These are phyloP conservation scores for Lepas anatifera DNA, from an alignment of 2,888 invertebrate species.

Conservation along the genomic window DNA sequence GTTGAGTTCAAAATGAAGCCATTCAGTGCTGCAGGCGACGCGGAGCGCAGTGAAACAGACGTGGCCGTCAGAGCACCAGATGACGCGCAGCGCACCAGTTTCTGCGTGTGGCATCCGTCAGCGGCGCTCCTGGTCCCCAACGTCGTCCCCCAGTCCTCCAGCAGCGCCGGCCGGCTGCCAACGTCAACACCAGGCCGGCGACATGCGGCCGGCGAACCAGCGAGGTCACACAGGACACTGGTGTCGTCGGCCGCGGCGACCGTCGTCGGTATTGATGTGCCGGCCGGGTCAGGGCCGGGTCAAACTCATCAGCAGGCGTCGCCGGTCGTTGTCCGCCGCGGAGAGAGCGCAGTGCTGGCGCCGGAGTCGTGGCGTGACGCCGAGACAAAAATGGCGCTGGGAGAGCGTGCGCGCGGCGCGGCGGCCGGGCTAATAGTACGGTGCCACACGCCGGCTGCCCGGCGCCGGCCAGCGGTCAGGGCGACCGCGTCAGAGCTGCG, in stretches of 20 bases:
- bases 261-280: neutral
- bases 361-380: neutral
- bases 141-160: no score
- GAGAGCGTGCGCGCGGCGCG: slow-evolving; percentile 28
- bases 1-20: no score
- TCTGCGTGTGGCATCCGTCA: no score
- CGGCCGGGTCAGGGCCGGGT: neutral
- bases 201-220: neutral
- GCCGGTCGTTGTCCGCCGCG: neutral
- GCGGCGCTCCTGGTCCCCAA: no score
- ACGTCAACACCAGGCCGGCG: neutral
- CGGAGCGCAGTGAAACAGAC: no score
- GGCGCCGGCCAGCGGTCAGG: slow-evolving; percentile 37
- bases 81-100: no score
- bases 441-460: slow-evolving; percentile 36
- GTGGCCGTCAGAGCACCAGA: no score
- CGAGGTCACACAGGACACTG: no score
- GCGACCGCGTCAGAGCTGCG: no score
- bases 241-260: no score
- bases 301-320: neutral
- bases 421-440: slow-evolving; percentile 43
- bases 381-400: neutral
- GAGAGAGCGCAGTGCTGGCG: neutral
- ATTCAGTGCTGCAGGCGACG: no score
- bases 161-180: no score